Evolutionary conservation across 2,797 vertebrate genomes (phyloP).

Genomic region (Bucorvus abyssinicus): DNA sequence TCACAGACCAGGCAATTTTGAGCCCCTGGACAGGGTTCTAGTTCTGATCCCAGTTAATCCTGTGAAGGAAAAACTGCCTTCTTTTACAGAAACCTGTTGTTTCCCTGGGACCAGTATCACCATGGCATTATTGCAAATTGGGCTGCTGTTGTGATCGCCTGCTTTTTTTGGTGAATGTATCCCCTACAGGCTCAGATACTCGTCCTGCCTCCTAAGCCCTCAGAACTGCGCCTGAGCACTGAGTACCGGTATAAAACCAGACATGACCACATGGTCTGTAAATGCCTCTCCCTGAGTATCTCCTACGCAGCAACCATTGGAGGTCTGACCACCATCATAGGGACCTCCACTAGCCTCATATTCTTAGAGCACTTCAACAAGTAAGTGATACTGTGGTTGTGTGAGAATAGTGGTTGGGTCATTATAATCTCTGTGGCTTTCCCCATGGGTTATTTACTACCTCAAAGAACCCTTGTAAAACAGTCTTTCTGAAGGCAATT

Average conservation of each 20-base stretch:
- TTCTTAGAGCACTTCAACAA: slow-evolving; percentile 98
- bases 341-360: slow-evolving; percentile 97
- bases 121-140: not conserved
- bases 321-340: slow-evolving; percentile 95
- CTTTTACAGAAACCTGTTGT: not conserved
- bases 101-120: not conserved
- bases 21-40: not conserved
- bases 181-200: slow-evolving; percentile 71
- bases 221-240: slow-evolving; percentile 13
- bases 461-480: not conserved
- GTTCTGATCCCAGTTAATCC: not conserved
- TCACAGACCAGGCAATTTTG: not conserved
- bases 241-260: slow-evolving; percentile 83
- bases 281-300: slow-evolving; percentile 94
- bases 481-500: not conserved
- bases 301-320: slow-evolving; percentile 95
- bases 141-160: not conserved
- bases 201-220: slow-evolving; percentile 47
- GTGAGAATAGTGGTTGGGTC: not conserved
- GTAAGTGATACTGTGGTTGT: slow-evolving; percentile 70
- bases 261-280: slow-evolving; percentile 95
- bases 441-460: not conserved
- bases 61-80: not conserved
- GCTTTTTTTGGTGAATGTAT: not conserved
- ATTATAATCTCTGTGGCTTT: not conserved